Base-by-base conservation (phyloP, 35 echinoderm and acorn worm genomes). In the Ophioderma brevispina region DNA sequence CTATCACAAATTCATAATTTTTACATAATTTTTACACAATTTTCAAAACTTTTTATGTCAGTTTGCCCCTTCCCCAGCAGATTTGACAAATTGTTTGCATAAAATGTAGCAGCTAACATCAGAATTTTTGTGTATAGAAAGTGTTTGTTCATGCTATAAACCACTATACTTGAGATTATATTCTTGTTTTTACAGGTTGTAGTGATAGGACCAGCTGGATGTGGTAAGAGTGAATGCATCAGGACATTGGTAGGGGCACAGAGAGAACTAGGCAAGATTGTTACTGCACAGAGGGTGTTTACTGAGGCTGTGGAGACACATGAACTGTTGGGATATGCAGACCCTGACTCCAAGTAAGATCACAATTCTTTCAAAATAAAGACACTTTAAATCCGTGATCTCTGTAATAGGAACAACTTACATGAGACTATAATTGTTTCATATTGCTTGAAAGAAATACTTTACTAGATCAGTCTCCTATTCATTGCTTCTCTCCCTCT, bases 221-320 rank as follows among this genome's bases (percentile, higher is more conserved):
- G 96, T 85, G 96, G 96, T 46, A 98, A 98, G 79, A 98, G 92
- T 87, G 96, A 98, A 55, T 81, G 86, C 46, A 98, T 98, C 64
- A 98, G 94, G 87, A 98, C 96, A 8, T 42, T 94, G 38, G 55
- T 94, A 2, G 78, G 75, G 36, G 92, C 92, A 39, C 92, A 98
- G 81, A 75, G 96, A 37, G 96, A 92, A 77, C 89, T 92, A 78
- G 96, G 96, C 32, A 94, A 98, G 40, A 55, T 84, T 1, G 96
- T 98, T 18, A 90, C 76, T 19, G 79, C 90, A 76, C 92, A 94
- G 32, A 85, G 96, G 56, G 76, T 98, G 43, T 98, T 92, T 70
- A 92, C 90, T n/a, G 85, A 94, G 35, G 93, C 96, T 23, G 96
- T 98, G 15, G 96, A 98, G 41, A 92, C 96, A 13, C 81, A 94